Conservation (phyloP, 2,888 invertebrate species). For the Stenolophus ochropezus region DNA sequence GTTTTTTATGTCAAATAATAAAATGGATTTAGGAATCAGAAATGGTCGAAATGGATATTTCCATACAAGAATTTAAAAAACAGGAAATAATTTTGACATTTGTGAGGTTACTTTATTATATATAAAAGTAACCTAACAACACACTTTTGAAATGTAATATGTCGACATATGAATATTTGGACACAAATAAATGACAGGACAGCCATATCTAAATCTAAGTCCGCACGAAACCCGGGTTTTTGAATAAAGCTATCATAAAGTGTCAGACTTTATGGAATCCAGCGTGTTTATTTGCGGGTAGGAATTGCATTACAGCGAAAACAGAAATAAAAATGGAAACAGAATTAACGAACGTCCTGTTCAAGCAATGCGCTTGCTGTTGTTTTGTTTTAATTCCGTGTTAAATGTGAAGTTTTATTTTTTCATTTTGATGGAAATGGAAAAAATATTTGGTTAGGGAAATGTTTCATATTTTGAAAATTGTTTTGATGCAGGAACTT, state of each 20-base stretch:
- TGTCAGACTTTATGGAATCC: neutral
- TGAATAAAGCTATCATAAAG: conserved; percentile 11
- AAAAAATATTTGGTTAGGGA: conserved; percentile 12
- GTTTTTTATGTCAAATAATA: too few relatives aligned
- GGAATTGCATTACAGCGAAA: conserved; percentile 19
- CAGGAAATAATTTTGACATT: too few relatives aligned
- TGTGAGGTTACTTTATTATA: too few relatives aligned
- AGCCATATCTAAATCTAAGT: too few relatives aligned
- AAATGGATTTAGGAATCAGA: too few relatives aligned
- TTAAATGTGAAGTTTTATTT: conserved; percentile 9
- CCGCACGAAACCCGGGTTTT: too few relatives aligned
- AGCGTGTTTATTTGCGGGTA: conserved; percentile 15
- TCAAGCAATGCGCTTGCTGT: neutral
- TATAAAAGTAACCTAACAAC: too few relatives aligned
- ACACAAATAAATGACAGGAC: too few relatives aligned
- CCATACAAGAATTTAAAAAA: too few relatives aligned
- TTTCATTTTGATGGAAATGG: neutral
- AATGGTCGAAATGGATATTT: too few relatives aligned
- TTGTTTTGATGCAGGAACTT: conserved; percentile 10
- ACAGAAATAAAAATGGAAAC: conserved; percentile 33
- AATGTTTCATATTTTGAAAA: conserved; percentile 1
- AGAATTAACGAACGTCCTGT: conserved; percentile 17
- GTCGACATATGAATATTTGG: too few relatives aligned
- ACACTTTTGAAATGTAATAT: too few relatives aligned
- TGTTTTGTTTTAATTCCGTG: conserved; percentile 8